These are phyloP conservation scores for Biston betularia DNA, from an alignment of 2,888 invertebrate genomes.

Conservation along the genomic window DNA sequence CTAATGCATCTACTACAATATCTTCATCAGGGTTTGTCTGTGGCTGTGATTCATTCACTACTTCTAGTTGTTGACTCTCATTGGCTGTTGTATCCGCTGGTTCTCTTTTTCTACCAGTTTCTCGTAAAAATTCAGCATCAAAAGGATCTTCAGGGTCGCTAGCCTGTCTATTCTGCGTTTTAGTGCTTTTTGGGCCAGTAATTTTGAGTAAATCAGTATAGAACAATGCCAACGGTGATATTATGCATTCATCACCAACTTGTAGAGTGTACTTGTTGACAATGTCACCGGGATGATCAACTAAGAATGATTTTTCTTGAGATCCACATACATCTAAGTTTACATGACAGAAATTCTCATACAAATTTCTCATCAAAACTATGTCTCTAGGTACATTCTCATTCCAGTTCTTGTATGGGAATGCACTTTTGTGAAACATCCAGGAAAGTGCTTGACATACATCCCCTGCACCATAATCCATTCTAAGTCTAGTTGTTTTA, in stretches of 20 bases:
- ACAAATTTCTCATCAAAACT: slow-evolving; percentile 92
- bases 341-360: slow-evolving; percentile 96
- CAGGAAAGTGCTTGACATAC: slow-evolving; percentile 95
- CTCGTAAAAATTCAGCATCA: slow-evolving; percentile 96
- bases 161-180: slow-evolving; percentile 90
- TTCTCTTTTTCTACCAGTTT: slow-evolving; percentile 90
- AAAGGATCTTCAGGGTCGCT: slow-evolving; percentile 97
- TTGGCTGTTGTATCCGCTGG: slow-evolving; percentile 74
- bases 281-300: slow-evolving; percentile 90
- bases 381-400: slow-evolving; percentile 92
- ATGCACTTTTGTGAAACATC: slow-evolving; percentile 95
- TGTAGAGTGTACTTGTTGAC: slow-evolving; percentile 91
- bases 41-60: slow-evolving; percentile 80
- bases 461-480: slow-evolving; percentile 97
- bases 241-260: slow-evolving; percentile 96
- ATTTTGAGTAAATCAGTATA: slow-evolving; percentile 95
- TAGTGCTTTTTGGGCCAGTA: slow-evolving; percentile 91
- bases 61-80: slow-evolving; percentile 81
- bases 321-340: slow-evolving; percentile 96
- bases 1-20: slow-evolving; percentile 89
- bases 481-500: slow-evolving; percentile 92
- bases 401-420: slow-evolving; percentile 94
- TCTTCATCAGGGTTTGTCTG: slow-evolving; percentile 88
- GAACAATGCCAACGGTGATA: slow-evolving; percentile 95
- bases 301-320: slow-evolving; percentile 92